Conservation (phyloP, 2,113 vertebrate species). For the Dasyurus viverrinus region DNA sequence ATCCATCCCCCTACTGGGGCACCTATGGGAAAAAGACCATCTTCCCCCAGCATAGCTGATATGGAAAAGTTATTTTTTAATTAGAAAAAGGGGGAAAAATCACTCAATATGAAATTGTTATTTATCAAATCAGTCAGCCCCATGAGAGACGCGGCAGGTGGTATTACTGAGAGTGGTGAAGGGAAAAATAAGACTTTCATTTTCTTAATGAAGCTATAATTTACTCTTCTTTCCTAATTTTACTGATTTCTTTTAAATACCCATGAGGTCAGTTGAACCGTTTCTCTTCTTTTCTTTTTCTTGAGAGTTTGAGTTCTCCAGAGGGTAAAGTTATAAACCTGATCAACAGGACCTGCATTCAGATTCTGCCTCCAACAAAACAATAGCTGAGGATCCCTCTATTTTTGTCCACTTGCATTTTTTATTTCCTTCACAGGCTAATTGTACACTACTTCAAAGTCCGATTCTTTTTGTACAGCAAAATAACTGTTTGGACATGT, state of each 20-base stretch:
- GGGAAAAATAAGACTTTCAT: fast-evolving
- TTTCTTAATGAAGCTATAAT: not conserved
- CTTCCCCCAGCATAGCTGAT: not conserved
- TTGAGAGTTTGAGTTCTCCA: not conserved
- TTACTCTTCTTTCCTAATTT: not conserved
- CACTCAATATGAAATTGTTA: fast-evolving
- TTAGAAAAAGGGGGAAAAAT: not conserved
- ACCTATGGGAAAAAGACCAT: not conserved
- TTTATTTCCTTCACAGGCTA: too few species aligned
- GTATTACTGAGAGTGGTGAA: not conserved
- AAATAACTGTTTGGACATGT: too few species aligned
- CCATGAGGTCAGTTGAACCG: not conserved
- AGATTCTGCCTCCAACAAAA: not conserved
- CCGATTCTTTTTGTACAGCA: too few species aligned
- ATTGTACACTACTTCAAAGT: too few species aligned
- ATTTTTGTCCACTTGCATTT: too few species aligned
- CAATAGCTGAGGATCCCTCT: too few species aligned
- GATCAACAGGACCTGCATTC: not conserved
- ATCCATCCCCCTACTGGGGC: not conserved
- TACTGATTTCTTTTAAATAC: not conserved
- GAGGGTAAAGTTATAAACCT: not conserved
- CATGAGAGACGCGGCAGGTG: fast-evolving
- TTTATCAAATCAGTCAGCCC: not conserved
- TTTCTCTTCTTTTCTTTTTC: not conserved
- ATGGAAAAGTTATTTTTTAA: not conserved